Evolutionary conservation across 2,113 vertebrate species (phyloP), one percentile per base, ranked within the genome.

Genomic region (Crocuta crocuta): DNA sequence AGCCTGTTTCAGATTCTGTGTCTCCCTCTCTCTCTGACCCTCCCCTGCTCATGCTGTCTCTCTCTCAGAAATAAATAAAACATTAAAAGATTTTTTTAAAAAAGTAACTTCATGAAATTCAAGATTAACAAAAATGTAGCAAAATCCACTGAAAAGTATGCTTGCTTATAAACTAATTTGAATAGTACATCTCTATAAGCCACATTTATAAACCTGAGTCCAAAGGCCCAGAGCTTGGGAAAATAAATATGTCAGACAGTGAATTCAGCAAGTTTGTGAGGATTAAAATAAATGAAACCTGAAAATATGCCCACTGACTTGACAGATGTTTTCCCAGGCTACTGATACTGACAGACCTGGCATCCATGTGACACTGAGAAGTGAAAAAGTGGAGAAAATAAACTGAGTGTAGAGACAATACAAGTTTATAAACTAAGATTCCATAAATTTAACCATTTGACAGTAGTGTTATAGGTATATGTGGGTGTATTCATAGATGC

Each of bases 221-320:
- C 78, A 91, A 43, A 83, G 61, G 31, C 65, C 71, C 92, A 92
- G 31, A 73, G 84, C 50, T 73, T 66, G n/a, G 88, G 65, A 89
- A 94, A 84, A 89, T 78, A 91, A 89, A 93, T 73, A 89, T 33
- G 48, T 82, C 58, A 95, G 71, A 43, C 63, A 74, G 58, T 81
- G 74, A 93, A 90, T 92, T 90, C 80, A 71, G 73, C 55, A 43
- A 86, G 48, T 48, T 35, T 39, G 84, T 39, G 43, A 95, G 68
- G 66, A 90, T 70, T 63, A 95, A 96, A 96, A 74, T 90, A 89
- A 96, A 82, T 71, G 73, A 95, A 86, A 91, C 83, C 35, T 88
- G 81, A 89, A 89, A 95, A 84, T 68, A 88, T 73, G 55, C 66
- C 45, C 58, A 63, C 55, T 45, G 28, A 58, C 39, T 19, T 65